A percentile compares a stretch with the other conserved stretches of the same genome.
phyloP scores from a whole-genome alignment of 2,797 vertebrate genomes.

The Tokudaia muenninki region DNA sequence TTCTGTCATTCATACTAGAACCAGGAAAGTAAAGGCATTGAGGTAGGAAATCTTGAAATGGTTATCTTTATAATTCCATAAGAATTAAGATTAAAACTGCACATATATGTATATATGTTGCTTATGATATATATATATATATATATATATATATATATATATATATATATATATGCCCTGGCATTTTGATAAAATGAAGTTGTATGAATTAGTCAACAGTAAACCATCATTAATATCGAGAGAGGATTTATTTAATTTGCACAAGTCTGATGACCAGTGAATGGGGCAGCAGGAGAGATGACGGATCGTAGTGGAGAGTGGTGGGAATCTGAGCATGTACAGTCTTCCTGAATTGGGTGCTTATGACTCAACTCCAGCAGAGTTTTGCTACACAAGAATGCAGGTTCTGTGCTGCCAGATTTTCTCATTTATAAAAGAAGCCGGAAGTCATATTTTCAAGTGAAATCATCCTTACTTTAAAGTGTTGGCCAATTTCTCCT shows the following conservation, averaged over 20 bases:
- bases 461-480: slow-evolving; percentile 70
- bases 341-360: background rate
- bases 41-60: background rate
- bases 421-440: slow-evolving; percentile 66
- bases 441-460: slow-evolving; percentile 75
- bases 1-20: slow-evolving; percentile 51
- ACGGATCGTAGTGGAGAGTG: background rate
- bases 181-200: background rate
- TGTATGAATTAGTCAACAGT: background rate
- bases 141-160: too few relatives aligned
- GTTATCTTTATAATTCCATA: slow-evolving; percentile 58
- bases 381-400: slow-evolving; percentile 51
- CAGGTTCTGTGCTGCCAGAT: slow-evolving; percentile 55
- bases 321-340: background rate
- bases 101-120: background rate
- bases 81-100: background rate
- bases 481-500: slow-evolving; percentile 71
- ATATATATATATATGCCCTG: too few relatives aligned
- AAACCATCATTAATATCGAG: background rate
- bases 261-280: background rate
- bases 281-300: background rate
- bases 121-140: background rate
- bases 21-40: background rate
- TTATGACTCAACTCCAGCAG: slow-evolving; percentile 53
- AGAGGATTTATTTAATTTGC: background rate